These are phyloP conservation scores for Scelioninae gen. 2 DNA, from an alignment of 2,888 invertebrate species.

Conservation along the genomic window DNA sequence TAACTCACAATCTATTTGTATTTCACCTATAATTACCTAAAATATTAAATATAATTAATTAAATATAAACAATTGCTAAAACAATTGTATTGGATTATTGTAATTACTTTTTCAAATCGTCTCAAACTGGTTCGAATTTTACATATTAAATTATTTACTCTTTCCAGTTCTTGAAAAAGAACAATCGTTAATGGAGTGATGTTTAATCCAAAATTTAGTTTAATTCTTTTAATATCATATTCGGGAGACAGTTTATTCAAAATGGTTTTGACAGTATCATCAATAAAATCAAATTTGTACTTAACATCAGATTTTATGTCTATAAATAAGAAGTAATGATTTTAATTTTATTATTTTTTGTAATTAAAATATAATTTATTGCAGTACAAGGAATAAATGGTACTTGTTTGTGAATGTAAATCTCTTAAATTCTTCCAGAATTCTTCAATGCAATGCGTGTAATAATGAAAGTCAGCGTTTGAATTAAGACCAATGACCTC, in stretches of 20 bases:
- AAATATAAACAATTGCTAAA: too few relatives aligned
- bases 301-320: conserved; percentile 77
- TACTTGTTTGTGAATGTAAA: conserved; percentile 92
- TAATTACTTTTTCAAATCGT: conserved; percentile 80
- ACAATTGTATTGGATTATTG: too few relatives aligned
- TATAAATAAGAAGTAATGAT: background rate
- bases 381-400: conserved; percentile 3
- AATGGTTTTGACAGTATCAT: conserved; percentile 86
- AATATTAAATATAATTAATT: too few relatives aligned
- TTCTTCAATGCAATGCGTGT: conserved; percentile 88
- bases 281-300: conserved; percentile 83
- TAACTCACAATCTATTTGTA: conserved; percentile 88
- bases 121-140: conserved; percentile 84
- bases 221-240: conserved; percentile 88
- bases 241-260: conserved; percentile 83
- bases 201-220: conserved; percentile 86
- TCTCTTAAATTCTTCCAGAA: conserved; percentile 92
- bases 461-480: conserved; percentile 96
- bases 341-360: background rate
- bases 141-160: conserved; percentile 87
- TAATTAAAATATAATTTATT: background rate
- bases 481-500: conserved; percentile 95
- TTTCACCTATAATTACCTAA: conserved; percentile 89
- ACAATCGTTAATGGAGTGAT: conserved; percentile 91
- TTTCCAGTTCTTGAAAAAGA: conserved; percentile 90